Evolutionary conservation across 2,113 vertebrate species (phyloP).

Genomic region (Nematolebias whitei): DNA sequence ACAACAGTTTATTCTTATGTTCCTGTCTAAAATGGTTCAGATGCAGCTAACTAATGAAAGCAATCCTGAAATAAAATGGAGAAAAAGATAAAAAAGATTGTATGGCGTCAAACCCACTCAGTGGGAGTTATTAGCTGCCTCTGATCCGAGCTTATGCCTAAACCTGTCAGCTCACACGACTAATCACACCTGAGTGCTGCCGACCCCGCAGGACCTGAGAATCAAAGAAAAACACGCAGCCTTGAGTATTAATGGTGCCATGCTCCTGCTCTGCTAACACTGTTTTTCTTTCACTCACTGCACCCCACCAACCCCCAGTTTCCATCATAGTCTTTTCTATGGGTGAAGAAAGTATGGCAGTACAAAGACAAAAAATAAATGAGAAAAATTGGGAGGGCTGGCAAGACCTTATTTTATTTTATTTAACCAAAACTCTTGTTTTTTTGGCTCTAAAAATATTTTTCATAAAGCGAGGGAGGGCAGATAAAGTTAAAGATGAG

Average conservation of each 20-base stretch:
- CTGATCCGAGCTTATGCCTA: conserved; percentile 46
- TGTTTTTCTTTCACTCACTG: conserved; percentile 67
- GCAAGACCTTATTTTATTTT: conserved; percentile 77
- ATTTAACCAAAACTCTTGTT: no score
- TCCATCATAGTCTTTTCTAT: conserved; percentile 5
- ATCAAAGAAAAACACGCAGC: conserved; percentile 57
- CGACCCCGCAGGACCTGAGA: conserved; percentile 16
- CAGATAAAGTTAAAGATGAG: conserved; percentile 52
- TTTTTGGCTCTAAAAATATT: conserved; percentile 82
- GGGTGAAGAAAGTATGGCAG: conserved; percentile 43
- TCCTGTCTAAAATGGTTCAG: background rate
- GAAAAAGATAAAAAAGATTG: background rate
- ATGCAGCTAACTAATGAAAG: background rate
- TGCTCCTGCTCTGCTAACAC: conserved; percentile 50
- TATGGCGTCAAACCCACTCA: background rate
- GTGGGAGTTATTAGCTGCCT: conserved; percentile 36
- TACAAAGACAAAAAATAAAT: conserved; percentile 24
- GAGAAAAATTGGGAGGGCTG: conserved; percentile 56
- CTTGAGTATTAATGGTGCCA: conserved; percentile 56
- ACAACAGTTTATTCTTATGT: conserved; percentile 29
- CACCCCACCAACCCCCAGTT: conserved; percentile 20
- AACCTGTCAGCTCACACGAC: conserved; percentile 34
- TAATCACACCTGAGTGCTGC: conserved; percentile 57
- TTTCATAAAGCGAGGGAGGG: conserved; percentile 51
- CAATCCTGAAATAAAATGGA: background rate